Evolutionary conservation across 2,888 invertebrate species (phyloP), one percentile per base, ranked within the genome.

Genomic region (Lepidochrysops patricia): DNA sequence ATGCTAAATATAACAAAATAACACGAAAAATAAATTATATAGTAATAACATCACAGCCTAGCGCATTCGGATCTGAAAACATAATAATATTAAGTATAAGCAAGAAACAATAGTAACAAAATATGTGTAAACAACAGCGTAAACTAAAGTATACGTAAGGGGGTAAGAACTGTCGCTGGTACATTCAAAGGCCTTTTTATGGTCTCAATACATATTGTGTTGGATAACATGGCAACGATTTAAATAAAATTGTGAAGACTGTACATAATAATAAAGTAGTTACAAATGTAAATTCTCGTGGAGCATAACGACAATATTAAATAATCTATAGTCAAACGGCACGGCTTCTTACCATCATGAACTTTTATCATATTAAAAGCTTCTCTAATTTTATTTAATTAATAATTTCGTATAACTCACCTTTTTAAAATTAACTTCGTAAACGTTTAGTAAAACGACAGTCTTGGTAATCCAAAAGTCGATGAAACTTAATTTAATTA

Each of bases 261-360:
- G 86, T 87, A 86, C 71, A 86, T 86, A 86, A 78, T 34, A 34
- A 34, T 26, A 50, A 52, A 29, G 32, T 54, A 54, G 54, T 26
- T 26, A 52, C 52, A 27, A 79, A 77, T 72, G 29, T 54, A 54
- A 54, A 80, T 80, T 78, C 79, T 71, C 71, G 80, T 78, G 88
- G 87, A 88, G 82, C 85, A 86, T 82, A 80, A 82, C 77, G 88
- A 88, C 87, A 87, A 87, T 88, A 88, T 84, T 62, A 68, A 66
- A 63, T 64, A 63, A 60, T 57, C 61, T 66, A 66, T 62, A 65
- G 67, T 72, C 63, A 37, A 64, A 60, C 23, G 64, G 63, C 64
- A 66, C 68, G 68, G 64, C 70, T 67, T 69, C 67, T 67, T 69
- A 65, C 62, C 64, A 60, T 59, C 27, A 56, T 35, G 12, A 27